Evolutionary conservation across 2,113 vertebrate species (phyloP).

Genomic region (Bambusicola thoracicus): DNA sequence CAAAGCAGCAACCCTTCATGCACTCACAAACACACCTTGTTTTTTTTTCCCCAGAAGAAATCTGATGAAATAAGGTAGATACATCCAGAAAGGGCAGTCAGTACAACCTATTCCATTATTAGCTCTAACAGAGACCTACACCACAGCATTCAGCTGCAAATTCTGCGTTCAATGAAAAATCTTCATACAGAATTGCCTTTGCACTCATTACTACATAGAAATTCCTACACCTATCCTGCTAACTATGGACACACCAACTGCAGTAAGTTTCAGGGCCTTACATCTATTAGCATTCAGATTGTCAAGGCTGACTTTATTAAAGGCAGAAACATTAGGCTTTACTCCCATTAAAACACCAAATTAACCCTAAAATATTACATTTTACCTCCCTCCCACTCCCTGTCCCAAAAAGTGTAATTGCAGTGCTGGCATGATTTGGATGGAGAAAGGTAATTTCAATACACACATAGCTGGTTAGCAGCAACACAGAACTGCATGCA

Average conservation of each 20-base stretch:
- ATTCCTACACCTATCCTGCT: too few species aligned
- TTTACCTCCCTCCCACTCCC: neutral
- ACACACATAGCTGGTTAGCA: neutral
- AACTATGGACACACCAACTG: neutral
- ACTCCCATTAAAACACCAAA: neutral
- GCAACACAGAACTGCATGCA: neutral
- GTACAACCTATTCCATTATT: too few species aligned
- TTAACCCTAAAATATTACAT: neutral
- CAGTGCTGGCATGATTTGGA: neutral
- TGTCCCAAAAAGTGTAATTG: neutral
- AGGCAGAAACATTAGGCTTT: neutral
- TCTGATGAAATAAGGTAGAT: too few species aligned
- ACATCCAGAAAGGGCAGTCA: too few species aligned
- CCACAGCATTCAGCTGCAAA: too few species aligned
- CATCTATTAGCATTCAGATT: slow-evolving; percentile 20
- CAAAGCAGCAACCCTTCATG: neutral
- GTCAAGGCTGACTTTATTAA: neutral
- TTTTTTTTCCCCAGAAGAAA: too few species aligned
- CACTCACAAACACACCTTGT: neutral
- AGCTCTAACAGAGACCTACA: too few species aligned
- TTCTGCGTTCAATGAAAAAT: too few species aligned
- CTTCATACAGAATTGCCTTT: too few species aligned
- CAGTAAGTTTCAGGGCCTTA: neutral
- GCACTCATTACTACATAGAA: too few species aligned
- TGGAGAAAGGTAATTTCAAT: neutral